Percentiles rank a stretch among this genome's conserved stretches.
phyloP scores from a whole-genome alignment of 2,113 vertebrate genomes.

The Dasypus novemcinctus region DNA sequence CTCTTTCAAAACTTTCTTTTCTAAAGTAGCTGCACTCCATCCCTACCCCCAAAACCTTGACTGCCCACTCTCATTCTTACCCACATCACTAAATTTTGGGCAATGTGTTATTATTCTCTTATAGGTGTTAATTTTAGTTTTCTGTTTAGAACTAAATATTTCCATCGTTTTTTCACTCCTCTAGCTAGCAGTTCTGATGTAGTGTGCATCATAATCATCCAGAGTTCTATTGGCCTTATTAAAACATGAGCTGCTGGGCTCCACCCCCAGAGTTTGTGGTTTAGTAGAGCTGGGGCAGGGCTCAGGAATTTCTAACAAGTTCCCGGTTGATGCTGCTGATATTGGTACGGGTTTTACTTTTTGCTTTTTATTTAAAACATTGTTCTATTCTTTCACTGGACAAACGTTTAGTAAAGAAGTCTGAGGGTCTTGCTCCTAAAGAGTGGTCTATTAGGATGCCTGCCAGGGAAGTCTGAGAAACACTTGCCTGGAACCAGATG shows the following conservation, averaged over 20 bases:
- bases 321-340: not conserved
- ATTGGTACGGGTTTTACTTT: not conserved
- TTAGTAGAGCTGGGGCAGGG: not conserved
- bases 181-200: not conserved
- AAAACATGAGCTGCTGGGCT: not conserved
- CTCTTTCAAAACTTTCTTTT: not conserved
- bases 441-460: accelerated
- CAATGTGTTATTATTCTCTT: not conserved
- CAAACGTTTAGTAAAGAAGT: not conserved
- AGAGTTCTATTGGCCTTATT: not conserved
- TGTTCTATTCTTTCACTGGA: not conserved
- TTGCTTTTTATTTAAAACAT: not conserved
- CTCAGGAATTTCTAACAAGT: not conserved
- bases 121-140: not conserved
- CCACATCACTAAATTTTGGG: not conserved
- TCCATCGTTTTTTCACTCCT: not conserved
- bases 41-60: not conserved
- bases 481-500: not conserved
- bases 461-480: not conserved
- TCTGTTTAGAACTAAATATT: not conserved
- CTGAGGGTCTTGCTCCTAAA: not conserved
- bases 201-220: not conserved
- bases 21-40: not conserved
- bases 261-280: not conserved
- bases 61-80: accelerated